phyloP scores from a whole-genome alignment of 2,888 invertebrate genomes.

The Ophion slaviceki region DNA sequence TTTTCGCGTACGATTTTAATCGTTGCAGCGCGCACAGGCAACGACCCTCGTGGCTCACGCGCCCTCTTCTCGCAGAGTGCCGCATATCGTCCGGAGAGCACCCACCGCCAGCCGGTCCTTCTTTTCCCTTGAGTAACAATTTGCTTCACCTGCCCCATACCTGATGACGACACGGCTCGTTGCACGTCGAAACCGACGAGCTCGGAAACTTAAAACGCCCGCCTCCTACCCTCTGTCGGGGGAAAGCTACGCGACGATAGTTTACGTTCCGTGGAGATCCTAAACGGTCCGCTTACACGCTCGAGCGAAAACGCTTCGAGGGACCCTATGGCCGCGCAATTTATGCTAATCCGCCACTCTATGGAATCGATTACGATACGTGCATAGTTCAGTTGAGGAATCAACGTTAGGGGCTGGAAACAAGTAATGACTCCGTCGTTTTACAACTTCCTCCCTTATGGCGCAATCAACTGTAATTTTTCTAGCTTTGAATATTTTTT shows the following conservation, averaged over 20 bases:
- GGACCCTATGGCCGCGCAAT: conserved; percentile 12
- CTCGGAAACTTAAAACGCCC: conserved; percentile 50
- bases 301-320: conserved; percentile 43
- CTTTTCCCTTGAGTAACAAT: conserved; percentile 67
- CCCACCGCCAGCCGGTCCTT: conserved; percentile 39
- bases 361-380: conserved; percentile 46
- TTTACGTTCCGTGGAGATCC: conserved; percentile 41
- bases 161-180: conserved; percentile 76
- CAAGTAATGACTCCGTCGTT: conserved; percentile 26
- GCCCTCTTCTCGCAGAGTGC: conserved; percentile 38
- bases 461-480: background rate
- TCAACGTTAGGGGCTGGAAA: background rate
- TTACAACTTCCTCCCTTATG: conserved; percentile 9
- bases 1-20: conserved; percentile 63
- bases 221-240: conserved; percentile 7
- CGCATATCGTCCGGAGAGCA: conserved; percentile 46
- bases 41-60: conserved; percentile 57
- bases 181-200: conserved; percentile 73
- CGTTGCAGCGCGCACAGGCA: conserved; percentile 55
- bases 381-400: conserved; percentile 25
- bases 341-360: conserved; percentile 49
- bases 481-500: background rate
- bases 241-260: conserved; percentile 43
- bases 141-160: conserved; percentile 76
- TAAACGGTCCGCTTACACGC: conserved; percentile 67